Percentiles rank a stretch among this genome's conserved stretches.
phyloP scores from a whole-genome alignment of 1,140 invertebrate genomes.

The Luehdorfia chinensis region DNA sequence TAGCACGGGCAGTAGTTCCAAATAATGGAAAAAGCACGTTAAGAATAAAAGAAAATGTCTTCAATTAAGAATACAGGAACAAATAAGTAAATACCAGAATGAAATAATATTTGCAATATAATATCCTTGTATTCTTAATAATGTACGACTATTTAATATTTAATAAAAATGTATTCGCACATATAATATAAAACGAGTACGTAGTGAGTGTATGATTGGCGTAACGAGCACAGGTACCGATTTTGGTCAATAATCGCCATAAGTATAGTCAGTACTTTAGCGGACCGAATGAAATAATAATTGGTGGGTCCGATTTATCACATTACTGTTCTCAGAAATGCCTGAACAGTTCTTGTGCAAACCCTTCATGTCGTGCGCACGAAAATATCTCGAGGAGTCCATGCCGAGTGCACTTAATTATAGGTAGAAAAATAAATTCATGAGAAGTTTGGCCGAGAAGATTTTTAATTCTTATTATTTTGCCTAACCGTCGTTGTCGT shows the following conservation, averaged over 20 bases:
- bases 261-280: slow-evolving; percentile 73
- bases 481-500: slow-evolving; percentile 52
- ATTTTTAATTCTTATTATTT: slow-evolving; percentile 62
- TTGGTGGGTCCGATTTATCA: slow-evolving; percentile 76
- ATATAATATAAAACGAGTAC: slow-evolving; percentile 21
- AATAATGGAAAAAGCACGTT: too few relatives aligned
- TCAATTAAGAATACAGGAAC: too few relatives aligned
- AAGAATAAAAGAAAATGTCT: too few relatives aligned
- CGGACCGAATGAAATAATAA: slow-evolving; percentile 74
- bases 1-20: too few relatives aligned
- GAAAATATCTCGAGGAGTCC: slow-evolving; percentile 68
- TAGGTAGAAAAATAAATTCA: slow-evolving; percentile 73
- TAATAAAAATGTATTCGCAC: too few relatives aligned
- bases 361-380: slow-evolving; percentile 72
- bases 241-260: slow-evolving; percentile 73
- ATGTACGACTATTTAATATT: too few relatives aligned
- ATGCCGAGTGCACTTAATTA: slow-evolving; percentile 71
- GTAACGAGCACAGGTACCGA: slow-evolving; percentile 68
- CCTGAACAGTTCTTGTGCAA: slow-evolving; percentile 71
- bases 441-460: slow-evolving; percentile 53
- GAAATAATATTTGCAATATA: too few relatives aligned
- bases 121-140: too few relatives aligned
- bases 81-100: too few relatives aligned
- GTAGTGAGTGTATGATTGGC: slow-evolving; percentile 58
- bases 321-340: slow-evolving; percentile 71